Evolutionary conservation across 2,113 vertebrate species (phyloP).

Genomic region (Emberiza fucata): DNA sequence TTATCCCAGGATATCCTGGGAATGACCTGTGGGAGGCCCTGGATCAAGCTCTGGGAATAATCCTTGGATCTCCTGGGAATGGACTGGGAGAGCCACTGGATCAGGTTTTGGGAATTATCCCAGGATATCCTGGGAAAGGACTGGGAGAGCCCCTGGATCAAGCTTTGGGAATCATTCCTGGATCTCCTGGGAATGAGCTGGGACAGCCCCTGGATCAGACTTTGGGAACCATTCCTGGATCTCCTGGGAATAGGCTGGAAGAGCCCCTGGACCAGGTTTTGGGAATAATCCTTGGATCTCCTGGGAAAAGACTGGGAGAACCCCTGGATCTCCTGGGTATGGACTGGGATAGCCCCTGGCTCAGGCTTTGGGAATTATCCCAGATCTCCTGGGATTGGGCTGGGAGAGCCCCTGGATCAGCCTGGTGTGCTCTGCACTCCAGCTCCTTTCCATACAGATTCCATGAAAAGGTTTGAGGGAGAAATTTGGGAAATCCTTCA

Average conservation of each 20-base stretch:
- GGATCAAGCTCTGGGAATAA: no score
- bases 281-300: not conserved
- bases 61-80: no score
- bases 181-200: no score
- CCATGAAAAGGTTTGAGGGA: not conserved
- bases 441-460: not conserved
- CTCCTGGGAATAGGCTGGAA: not conserved
- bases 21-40: not conserved
- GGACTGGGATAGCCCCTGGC: not conserved
- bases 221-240: not conserved
- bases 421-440: rapidly evolving
- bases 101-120: no score
- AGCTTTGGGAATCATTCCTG: not conserved
- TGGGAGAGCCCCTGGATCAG: not conserved
- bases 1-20: no score
- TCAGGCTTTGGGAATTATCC: not conserved
- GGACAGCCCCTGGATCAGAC: no score
- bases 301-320: not conserved
- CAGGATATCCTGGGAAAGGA: no score
- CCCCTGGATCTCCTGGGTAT: no score
- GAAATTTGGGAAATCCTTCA: not conserved
- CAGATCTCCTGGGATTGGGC: not conserved
- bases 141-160: not conserved
- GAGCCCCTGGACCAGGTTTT: not conserved
- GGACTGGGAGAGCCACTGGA: no score